Percentiles rank a stretch among this genome's conserved stretches.
These are phyloP conservation scores for Phaenicophaeus curvirostris DNA, from an alignment of 2,797 vertebrate species.

Conservation along the genomic window DNA sequence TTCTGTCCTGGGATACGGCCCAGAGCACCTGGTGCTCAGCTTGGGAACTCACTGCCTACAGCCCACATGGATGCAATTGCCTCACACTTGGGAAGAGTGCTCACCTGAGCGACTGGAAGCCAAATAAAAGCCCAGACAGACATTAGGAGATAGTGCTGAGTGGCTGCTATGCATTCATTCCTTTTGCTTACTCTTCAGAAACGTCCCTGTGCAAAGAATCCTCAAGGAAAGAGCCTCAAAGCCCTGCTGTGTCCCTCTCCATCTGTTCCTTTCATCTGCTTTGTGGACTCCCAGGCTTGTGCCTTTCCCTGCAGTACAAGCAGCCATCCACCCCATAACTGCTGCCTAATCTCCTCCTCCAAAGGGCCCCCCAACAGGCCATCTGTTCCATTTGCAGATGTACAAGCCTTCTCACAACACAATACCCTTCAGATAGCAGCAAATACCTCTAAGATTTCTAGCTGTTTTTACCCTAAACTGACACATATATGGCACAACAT, in stretches of 20 bases:
- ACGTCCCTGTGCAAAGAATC: background rate
- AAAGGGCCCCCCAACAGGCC: background rate
- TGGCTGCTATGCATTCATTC: fast-evolving
- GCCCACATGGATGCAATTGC: fast-evolving
- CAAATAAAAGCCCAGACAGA: background rate
- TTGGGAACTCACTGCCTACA: background rate
- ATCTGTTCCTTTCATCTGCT: background rate
- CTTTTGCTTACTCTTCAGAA: background rate
- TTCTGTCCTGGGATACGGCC: background rate
- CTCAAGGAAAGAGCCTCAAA: background rate
- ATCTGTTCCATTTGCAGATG: background rate
- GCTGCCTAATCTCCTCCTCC: background rate
- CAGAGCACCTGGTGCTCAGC: background rate
- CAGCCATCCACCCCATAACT: background rate
- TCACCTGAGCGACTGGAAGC: background rate
- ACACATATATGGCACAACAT: background rate
- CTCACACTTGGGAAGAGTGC: background rate
- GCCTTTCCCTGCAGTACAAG: background rate
- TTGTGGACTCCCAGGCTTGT: background rate
- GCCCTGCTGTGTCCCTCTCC: background rate
- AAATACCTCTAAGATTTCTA: background rate
- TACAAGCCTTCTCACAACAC: background rate
- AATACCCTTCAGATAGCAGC: background rate
- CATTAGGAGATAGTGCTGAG: background rate
- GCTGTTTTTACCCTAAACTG: background rate